A percentile compares a stretch with the other conserved stretches of the same genome.
Conservation (phyloP, 2,113 vertebrate species). For the Actenoides lindsayi region DNA sequence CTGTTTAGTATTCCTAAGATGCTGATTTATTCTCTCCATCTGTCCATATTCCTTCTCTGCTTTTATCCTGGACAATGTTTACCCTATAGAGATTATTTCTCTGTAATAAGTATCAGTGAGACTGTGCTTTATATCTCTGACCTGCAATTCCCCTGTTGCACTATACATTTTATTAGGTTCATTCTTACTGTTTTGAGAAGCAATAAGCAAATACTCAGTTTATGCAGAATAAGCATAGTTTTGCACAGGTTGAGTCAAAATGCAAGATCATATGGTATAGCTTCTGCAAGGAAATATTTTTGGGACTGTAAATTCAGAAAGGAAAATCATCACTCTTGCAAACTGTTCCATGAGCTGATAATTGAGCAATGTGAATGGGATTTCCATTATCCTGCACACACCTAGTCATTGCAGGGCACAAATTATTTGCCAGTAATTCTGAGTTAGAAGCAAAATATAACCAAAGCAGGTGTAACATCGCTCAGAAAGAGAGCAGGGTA, state of each 20-base stretch:
- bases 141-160: not conserved
- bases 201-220: not conserved
- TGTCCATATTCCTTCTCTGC: not conserved
- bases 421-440: not conserved
- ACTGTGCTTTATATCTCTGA: not conserved
- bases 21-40: conserved; percentile 2
- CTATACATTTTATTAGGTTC: not conserved
- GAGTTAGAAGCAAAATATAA: not conserved
- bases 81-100: not conserved
- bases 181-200: not conserved
- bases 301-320: not conserved
- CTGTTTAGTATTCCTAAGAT: not conserved
- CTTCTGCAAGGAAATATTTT: not conserved
- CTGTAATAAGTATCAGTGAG: not conserved
- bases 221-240: not conserved
- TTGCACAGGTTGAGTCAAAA: not conserved
- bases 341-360: not conserved
- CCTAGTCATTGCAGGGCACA: not conserved
- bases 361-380: not conserved
- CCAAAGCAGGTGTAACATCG: not conserved
- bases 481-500: not conserved
- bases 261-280: not conserved
- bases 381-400: not conserved
- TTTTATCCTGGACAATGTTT: not conserved
- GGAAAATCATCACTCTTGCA: not conserved